phyloP scores from a whole-genome alignment of 2,888 invertebrate genomes.

The Archaeoteleia sp. region DNA sequence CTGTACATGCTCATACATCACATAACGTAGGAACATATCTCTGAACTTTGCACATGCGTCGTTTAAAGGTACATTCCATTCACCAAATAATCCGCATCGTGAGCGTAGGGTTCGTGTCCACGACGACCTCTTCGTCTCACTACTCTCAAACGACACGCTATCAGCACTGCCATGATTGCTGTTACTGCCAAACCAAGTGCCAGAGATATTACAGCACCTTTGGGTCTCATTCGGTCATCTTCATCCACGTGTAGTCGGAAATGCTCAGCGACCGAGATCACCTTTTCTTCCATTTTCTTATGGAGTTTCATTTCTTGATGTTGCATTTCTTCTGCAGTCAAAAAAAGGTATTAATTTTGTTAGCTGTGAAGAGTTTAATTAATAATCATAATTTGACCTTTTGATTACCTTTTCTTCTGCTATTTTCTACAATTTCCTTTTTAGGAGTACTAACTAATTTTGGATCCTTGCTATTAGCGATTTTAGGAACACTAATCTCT shows the following conservation, averaged over 20 bases:
- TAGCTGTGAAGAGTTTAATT: neutral
- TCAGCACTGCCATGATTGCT: constrained; percentile 85
- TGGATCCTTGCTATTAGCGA: neutral
- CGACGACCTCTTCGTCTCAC: constrained; percentile 84
- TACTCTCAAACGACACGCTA: constrained; percentile 88
- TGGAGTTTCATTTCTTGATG: constrained; percentile 11
- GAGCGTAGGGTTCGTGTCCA: constrained; percentile 87
- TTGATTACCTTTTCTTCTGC: constrained; percentile 27
- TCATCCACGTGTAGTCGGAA: constrained; percentile 61
- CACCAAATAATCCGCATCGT: constrained; percentile 97
- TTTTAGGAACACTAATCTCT: constrained; percentile 18
- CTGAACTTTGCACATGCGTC: too few species aligned
- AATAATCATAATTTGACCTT: too few species aligned
- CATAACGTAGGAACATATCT: too few species aligned
- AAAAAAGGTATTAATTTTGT: too few species aligned
- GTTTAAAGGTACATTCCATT: constrained; percentile 98
- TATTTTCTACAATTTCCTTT: constrained; percentile 14
- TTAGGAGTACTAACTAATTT: constrained; percentile 4
- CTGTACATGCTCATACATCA: too few species aligned
- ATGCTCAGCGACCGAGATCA: constrained; percentile 62
- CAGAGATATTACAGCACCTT: constrained; percentile 87
- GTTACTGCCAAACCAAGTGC: constrained; percentile 88
- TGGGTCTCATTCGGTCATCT: constrained; percentile 77
- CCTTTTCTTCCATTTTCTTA: constrained; percentile 43
- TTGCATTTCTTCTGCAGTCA: constrained; percentile 29